Evolutionary conservation across 2,888 invertebrate genomes (phyloP), one percentile per base, ranked within the genome.

Genomic region (Nasonovia ribisnigri): DNA sequence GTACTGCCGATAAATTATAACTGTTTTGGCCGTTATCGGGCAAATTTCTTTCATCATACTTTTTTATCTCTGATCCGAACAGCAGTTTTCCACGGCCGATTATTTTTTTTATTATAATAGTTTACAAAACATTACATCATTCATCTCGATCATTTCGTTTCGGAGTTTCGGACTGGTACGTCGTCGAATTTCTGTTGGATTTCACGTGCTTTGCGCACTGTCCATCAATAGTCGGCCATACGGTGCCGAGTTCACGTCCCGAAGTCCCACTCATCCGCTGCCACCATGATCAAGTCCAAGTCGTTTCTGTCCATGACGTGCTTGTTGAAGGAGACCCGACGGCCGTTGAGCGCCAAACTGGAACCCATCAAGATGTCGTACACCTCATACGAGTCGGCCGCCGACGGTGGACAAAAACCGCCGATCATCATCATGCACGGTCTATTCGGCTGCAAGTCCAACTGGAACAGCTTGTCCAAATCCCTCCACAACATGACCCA

Each of bases 401-500:
- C 46, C 0, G 92, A 94, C 77, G 91, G 43, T 26, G 77, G n/a
- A 95, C 94, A 88, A 88, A 95, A 93, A 93, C 57, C 48, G 57
- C 95, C 95, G n/a, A 84, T 95, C 77, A 91, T 95, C 84, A 95
- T 95, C 94, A 94, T 95, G 94, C 95, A 95, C 93, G 95, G 95
- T 29, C 91, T 95, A 29, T 97, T 99, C 95, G 98, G 99, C 0
- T 97, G 97, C 0, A 99, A 98, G 95, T 97, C 96, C 94, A 98
- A 99, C 95, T 99, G 99, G 98, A 97, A 97, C 95, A 97, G 97
- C 77, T 96, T 99, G 36, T 97, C 97, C 3, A 98, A 98, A 95
- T 97, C 96, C 0, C 96, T 98, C 92, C 96, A 97, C 94, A 96
- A 97, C 94, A 96, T 96, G 93, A 97, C 97, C 3, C 96, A 97